Base-by-base conservation (phyloP, 2,113 vertebrate genomes). In the Barnardius zonarius region DNA sequence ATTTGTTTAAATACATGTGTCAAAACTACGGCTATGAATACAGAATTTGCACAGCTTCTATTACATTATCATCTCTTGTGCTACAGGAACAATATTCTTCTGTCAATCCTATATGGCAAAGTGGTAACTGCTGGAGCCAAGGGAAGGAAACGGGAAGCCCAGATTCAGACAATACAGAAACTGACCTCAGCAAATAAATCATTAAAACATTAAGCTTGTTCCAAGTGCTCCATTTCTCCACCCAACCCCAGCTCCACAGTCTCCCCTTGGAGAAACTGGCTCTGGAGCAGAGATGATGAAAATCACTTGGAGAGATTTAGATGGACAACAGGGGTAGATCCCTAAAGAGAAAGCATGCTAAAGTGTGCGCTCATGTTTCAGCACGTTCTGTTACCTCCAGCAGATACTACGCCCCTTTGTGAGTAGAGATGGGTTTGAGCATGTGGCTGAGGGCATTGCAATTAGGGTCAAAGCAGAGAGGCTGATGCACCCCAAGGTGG, bases 311-410 rank as follows among this genome's bases (percentile, higher is more conserved):
- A 69, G 59, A n/a, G 22, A 39, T 48, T 55, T 13, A 33, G 55
- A 41, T 0, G 70, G 41, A 6, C 6, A 27, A 44, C 10, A 28
- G 15, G 43, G 39, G 30, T 4, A 5, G 51, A 4, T 31, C 33
- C 63, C 25, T 27, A 25, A 27, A 49, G 52, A 25, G 30, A 77
- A n/a, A 69, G 37, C 17, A 3, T 10, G 1, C 18, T 4, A 1
- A 41, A 39, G 62, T 0, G 0, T 6, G 22, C 0, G 0, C 25
- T 13, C 13, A 4, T 2, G 6, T 15, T 13, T 3, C 5, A 51
- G 44, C 35, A 20, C 67, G 5, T 5, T 5, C 59, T 5, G 31
- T 4, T 16, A 25, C 4, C 81, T 33, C 39, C 52, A 28, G 31
- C 49, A 66, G 70, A 30, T n/a, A 48, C 72, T 61, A 4, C 41